These are phyloP conservation scores for Bubalus kerabau DNA, from an alignment of 2,113 vertebrate species.

Conservation along the genomic window DNA sequence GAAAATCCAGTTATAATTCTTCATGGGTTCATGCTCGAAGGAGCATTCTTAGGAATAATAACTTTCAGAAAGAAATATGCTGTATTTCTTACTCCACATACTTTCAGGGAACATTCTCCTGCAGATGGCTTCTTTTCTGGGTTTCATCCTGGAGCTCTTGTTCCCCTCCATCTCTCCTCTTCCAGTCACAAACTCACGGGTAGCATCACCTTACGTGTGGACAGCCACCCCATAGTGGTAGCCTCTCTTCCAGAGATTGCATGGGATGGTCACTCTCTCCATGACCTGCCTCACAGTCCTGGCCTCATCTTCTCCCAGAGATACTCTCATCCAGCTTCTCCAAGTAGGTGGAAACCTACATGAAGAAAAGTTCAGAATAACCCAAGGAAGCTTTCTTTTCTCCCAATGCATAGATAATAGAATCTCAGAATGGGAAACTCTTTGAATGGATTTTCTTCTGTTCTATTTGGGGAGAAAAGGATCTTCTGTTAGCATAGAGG, in stretches of 20 bases:
- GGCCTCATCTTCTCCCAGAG: background rate
- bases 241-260: background rate
- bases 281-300: background rate
- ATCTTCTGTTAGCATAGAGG: background rate
- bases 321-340: background rate
- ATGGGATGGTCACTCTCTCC: rapidly evolving
- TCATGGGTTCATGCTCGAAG: background rate
- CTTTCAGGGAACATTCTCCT: background rate
- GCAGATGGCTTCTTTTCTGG: background rate
- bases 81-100: background rate
- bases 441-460: background rate
- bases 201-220: background rate
- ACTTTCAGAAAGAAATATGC: background rate
- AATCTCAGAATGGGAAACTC: background rate
- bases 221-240: rapidly evolving
- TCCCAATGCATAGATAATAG: background rate
- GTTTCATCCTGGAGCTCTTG: background rate
- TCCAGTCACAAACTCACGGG: rapidly evolving
- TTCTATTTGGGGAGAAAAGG: background rate
- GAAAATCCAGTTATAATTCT: constrained; percentile 28
- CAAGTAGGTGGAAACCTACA: background rate
- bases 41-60: constrained; percentile 13
- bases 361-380: background rate
- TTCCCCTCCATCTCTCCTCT: background rate
- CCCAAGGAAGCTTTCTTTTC: background rate